Evolutionary conservation across 2,797 vertebrate genomes (phyloP).

Genomic region (Liasis olivaceus): DNA sequence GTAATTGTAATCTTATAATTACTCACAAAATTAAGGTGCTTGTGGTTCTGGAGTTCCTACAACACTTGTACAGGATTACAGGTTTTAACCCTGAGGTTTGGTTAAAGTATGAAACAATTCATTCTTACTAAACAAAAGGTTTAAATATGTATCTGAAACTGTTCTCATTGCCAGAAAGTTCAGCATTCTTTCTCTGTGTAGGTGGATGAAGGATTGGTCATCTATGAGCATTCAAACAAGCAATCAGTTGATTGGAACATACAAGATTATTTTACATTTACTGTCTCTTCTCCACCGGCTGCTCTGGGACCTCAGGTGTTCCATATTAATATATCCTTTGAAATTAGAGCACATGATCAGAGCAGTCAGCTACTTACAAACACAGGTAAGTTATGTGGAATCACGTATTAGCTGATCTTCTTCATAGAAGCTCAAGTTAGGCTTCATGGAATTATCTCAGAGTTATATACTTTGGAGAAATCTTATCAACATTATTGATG

Average conservation of each 20-base stretch:
- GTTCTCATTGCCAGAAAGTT: neutral
- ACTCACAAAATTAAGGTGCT: slow-evolving; percentile 11
- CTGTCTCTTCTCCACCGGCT: slow-evolving; percentile 80
- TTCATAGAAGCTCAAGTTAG: neutral
- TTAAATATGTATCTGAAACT: slow-evolving; percentile 9
- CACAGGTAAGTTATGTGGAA: slow-evolving; percentile 76
- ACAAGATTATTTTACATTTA: slow-evolving; percentile 86
- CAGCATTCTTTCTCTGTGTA: slow-evolving; percentile 60
- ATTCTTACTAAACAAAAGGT: slow-evolving; percentile 11
- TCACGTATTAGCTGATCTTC: neutral
- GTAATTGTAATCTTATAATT: slow-evolving; percentile 16
- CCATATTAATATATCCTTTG: slow-evolving; percentile 85
- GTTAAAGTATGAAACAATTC: neutral
- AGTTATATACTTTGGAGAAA: neutral
- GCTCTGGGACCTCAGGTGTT: slow-evolving; percentile 81
- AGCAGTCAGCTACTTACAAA: slow-evolving; percentile 84
- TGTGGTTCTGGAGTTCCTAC: neutral
- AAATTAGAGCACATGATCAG: slow-evolving; percentile 75
- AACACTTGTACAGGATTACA: slow-evolving; percentile 5
- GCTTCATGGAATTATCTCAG: neutral
- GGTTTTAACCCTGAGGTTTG: slow-evolving; percentile 25
- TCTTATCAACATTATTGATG: neutral
- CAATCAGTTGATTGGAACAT: slow-evolving; percentile 79
- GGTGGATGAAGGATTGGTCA: slow-evolving; percentile 81
- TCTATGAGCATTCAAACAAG: slow-evolving; percentile 78